These are phyloP conservation scores for Acrobasis repandana DNA, from an alignment of 2,888 invertebrate genomes.

Conservation along the genomic window DNA sequence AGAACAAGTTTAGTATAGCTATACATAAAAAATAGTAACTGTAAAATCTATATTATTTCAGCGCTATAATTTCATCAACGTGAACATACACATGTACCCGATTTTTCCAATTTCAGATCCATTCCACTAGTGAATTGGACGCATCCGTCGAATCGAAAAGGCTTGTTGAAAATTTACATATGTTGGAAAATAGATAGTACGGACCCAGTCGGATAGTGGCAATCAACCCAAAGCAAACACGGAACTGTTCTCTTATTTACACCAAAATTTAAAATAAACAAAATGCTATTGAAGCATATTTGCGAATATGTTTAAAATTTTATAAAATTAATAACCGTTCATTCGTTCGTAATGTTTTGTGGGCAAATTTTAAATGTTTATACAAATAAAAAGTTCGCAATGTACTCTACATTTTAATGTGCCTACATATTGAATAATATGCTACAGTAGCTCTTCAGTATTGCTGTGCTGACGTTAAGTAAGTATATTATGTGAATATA, in stretches of 20 bases:
- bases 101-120: constrained; percentile 73
- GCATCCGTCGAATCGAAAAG: constrained; percentile 72
- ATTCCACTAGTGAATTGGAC: constrained; percentile 69
- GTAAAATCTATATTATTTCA: background rate
- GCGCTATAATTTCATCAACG: constrained; percentile 16
- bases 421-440: too few species aligned
- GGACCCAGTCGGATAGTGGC: constrained; percentile 54
- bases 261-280: constrained; percentile 54
- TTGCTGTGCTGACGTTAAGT: too few species aligned
- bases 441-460: too few species aligned
- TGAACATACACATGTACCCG: constrained; percentile 46
- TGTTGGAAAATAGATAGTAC: constrained; percentile 62
- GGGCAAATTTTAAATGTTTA: too few species aligned
- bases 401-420: too few species aligned
- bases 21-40: background rate
- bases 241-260: constrained; percentile 53
- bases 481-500: too few species aligned
- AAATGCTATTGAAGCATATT: constrained; percentile 40
- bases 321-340: too few species aligned
- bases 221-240: constrained; percentile 68
- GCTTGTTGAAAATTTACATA: constrained; percentile 78
- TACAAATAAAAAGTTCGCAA: too few species aligned
- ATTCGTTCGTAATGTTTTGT: too few species aligned
- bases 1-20: too few species aligned
- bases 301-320: constrained; percentile 30